Base-by-base conservation (phyloP, 2,113 vertebrate species). In the Nothoprocta pentlandii region DNA sequence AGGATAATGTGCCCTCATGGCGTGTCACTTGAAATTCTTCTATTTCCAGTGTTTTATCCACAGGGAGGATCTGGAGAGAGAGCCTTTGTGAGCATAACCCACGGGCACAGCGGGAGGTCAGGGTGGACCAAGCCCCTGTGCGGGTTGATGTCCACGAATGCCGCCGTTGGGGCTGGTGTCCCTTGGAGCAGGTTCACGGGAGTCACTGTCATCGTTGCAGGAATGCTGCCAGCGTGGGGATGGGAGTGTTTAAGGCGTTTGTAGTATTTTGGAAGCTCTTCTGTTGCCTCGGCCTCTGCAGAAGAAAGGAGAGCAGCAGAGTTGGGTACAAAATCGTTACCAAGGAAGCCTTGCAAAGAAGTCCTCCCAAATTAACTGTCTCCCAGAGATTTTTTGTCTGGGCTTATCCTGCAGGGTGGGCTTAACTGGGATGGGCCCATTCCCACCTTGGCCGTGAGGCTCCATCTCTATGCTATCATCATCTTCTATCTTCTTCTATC, bases 21-120 rank as follows among this genome's bases (percentile, higher is more conserved):
- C 4, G 19, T 47, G 47, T 67, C 79, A 2, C 41, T 10, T 25
- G 21, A 42, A 84, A 56, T 68, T 62, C 74, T 63, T 30, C n/a
- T n/a, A 17, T 51, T 80, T 62, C 47, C 2, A 0, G 17, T 21
- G 10, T 70, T 87, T 71, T 53, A 23, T 39, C 83, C 42, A 0
- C 0, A 0, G 16, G 10, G 23, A 16, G n/a, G n/a, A n/a, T 13
- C n/a, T 21, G 12, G 12, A 28, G 11, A 25, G 30, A 12, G 5
- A 62, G 13, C 8, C 0, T 19, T 16, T 3, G 47, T 36, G 19
- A 2, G 3, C 14, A 5, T 14, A 5, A 46, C 36, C 56, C 3
- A n/a, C 1, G 1, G 46, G 56, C 46, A 34, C 36, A 62, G 36
- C 58, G 11, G 36, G 58, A 71, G 47, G 58, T 30, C 8, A 0